A percentile compares a stretch with the other conserved stretches of the same genome.
Conservation (phyloP, 2,113 vertebrate species). For the Diphyllodes magnificus region DNA sequence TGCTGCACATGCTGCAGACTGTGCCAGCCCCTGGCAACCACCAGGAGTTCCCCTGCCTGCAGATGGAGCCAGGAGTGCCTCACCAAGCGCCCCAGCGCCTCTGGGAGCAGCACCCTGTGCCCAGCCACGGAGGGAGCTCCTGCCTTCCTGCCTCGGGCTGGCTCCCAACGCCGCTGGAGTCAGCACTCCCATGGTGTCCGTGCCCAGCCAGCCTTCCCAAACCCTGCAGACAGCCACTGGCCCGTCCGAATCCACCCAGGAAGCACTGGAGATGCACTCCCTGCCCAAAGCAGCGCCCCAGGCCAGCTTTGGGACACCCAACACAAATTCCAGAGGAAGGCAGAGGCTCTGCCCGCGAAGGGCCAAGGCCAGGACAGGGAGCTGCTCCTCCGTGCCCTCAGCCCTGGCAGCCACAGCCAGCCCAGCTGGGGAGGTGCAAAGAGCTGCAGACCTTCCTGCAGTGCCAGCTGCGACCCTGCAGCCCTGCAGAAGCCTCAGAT, state of each 20-base stretch:
- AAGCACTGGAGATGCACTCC: neutral
- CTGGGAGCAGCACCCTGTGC: neutral
- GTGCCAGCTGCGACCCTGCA: accelerated
- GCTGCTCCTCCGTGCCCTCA: neutral
- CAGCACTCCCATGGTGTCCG: accelerated
- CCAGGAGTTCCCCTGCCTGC: neutral
- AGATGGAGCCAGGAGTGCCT: neutral
- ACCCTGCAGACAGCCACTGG: neutral
- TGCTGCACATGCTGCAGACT: neutral
- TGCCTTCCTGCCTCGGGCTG: neutral
- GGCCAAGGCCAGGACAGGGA: neutral
- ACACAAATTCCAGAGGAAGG: accelerated
- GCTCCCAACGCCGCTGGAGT: accelerated
- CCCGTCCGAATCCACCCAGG: neutral
- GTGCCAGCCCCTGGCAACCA: neutral
- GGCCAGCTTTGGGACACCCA: neutral
- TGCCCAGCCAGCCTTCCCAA: neutral
- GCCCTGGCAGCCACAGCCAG: neutral
- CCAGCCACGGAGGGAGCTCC: neutral
- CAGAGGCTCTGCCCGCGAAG: neutral
- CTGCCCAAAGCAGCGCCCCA: neutral
- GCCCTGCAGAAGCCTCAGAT: neutral
- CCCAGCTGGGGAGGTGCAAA: neutral
- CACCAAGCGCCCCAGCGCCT: neutral
- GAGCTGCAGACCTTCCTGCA: neutral